phyloP scores from a whole-genome alignment of 2,113 vertebrate genomes.

The Eclectus roratus region DNA sequence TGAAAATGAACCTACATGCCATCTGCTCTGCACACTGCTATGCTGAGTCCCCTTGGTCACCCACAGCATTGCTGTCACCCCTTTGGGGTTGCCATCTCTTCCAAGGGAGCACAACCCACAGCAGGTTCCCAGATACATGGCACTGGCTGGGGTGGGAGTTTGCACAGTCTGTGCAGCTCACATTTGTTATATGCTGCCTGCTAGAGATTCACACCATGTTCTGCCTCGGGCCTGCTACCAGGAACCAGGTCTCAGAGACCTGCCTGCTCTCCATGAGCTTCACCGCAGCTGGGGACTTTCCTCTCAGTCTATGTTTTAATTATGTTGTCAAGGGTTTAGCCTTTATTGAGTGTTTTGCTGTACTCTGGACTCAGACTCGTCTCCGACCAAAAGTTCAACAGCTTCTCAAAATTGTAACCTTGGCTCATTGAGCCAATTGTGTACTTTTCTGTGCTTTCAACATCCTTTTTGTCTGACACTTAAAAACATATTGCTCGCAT shows the following conservation, averaged over 20 bases:
- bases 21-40: neutral
- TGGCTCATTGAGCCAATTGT: neutral
- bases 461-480: neutral
- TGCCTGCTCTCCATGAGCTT: neutral
- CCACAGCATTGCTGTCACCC: fast-evolving
- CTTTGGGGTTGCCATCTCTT: neutral
- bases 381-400: neutral
- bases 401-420: neutral
- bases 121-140: neutral
- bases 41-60: neutral
- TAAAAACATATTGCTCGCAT: neutral
- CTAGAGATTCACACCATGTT: neutral
- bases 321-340: neutral
- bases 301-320: neutral
- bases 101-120: neutral
- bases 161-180: neutral
- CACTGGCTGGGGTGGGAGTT: neutral
- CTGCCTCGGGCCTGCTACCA: neutral
- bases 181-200: neutral
- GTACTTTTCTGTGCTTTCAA: neutral
- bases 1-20: neutral
- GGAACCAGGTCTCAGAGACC: neutral
- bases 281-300: neutral
- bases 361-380: neutral
- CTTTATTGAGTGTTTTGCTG: neutral